Evolutionary conservation across 53 echinoderm and acorn worm species (phyloP).

Genomic region (Holothuria leucospilota): DNA sequence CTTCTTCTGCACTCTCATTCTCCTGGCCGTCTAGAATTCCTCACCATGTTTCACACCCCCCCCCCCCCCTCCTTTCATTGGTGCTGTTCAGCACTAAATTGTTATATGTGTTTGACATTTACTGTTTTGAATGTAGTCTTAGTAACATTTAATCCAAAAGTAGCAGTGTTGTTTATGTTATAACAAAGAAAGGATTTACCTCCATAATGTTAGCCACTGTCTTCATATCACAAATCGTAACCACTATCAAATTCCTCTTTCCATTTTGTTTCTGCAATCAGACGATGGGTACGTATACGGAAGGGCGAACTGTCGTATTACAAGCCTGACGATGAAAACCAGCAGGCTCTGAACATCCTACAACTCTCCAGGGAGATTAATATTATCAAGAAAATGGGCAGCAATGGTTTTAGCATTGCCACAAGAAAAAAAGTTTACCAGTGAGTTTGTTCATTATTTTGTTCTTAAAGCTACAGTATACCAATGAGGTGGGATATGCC

Average conservation of each 20-base stretch:
- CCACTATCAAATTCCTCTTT: background rate
- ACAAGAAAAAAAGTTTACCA: slow-evolving; percentile 97
- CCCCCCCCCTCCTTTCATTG: no score
- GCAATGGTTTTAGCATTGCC: slow-evolving; percentile 91
- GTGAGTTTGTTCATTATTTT: slow-evolving; percentile 65
- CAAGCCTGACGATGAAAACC: slow-evolving; percentile 99
- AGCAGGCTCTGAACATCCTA: slow-evolving; percentile 95
- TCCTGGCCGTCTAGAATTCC: no score
- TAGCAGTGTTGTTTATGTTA: no score
- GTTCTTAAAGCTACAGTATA: background rate
- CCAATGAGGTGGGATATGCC: no score
- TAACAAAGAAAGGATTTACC: no score
- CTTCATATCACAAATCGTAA: background rate
- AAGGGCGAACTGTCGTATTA: slow-evolving; percentile 98
- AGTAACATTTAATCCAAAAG: no score
- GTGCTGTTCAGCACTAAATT: no score
- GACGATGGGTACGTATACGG: slow-evolving; percentile 97
- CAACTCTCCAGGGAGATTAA: slow-evolving; percentile 94
- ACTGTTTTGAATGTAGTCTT: no score
- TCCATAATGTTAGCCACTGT: background rate
- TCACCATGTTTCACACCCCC: no score
- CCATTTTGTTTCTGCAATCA: slow-evolving; percentile 18
- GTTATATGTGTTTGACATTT: no score
- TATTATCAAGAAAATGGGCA: slow-evolving; percentile 88
- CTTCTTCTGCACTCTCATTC: no score